Conservation (phyloP, 2,113 vertebrate species). For the Panurus biarmicus region DNA sequence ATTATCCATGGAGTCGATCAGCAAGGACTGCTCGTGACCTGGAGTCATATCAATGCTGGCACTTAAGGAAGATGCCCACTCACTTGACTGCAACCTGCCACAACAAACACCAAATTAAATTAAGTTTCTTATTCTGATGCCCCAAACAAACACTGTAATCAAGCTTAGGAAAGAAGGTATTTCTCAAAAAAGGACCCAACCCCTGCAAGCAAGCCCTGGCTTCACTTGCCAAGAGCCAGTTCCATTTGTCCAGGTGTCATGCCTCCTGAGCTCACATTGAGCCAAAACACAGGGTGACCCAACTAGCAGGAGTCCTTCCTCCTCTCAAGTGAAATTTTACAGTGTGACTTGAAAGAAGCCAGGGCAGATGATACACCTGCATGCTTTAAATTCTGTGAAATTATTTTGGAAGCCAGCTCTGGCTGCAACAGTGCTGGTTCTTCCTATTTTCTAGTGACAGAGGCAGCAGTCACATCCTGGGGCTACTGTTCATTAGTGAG, state of each 20-base stretch:
- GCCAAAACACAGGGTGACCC: not conserved
- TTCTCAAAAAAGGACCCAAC: not conserved
- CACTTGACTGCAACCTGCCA: constrained; percentile 70
- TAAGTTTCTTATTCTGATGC: not conserved
- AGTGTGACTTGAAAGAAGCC: not conserved
- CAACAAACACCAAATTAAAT: not conserved
- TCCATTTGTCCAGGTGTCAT: not conserved
- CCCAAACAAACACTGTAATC: not conserved
- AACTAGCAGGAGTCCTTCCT: not conserved
- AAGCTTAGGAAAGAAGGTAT: not conserved
- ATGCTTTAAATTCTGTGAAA: not conserved
- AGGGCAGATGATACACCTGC: not conserved
- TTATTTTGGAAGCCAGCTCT: not conserved
- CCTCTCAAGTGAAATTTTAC: not conserved
- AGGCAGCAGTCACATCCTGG: not conserved
- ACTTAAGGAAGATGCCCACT: constrained; percentile 66
- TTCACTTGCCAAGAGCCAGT: not conserved
- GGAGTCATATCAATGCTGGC: constrained; percentile 50
- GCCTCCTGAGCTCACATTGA: not conserved
- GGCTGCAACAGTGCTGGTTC: not conserved
- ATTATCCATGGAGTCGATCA: constrained; percentile 76
- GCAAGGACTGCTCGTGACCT: constrained; percentile 73
- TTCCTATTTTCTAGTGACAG: not conserved
- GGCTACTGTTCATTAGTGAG: not conserved
- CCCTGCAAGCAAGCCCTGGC: not conserved